Evolutionary conservation across 2,888 invertebrate genomes (phyloP).

Genomic region (Eurytoma adleriae): DNA sequence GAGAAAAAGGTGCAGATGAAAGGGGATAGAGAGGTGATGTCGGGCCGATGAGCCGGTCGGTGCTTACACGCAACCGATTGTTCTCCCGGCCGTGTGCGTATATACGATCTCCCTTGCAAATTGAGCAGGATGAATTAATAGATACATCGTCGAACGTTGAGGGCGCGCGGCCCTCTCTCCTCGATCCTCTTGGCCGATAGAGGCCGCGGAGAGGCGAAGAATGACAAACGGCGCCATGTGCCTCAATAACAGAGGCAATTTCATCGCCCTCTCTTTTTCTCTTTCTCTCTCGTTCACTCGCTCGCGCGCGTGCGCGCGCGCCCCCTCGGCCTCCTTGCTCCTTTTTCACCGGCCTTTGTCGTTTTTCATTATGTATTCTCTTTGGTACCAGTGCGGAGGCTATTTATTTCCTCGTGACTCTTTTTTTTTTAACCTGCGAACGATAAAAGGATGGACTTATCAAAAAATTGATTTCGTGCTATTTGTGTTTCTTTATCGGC

Average conservation of each 20-base stretch:
- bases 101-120: slow-evolving; percentile 55
- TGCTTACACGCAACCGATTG: slow-evolving; percentile 50
- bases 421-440: slow-evolving; percentile 11
- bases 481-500: neutral
- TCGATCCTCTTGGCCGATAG: slow-evolving; percentile 49
- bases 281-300: slow-evolving; percentile 4
- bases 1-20: slow-evolving; percentile 25
- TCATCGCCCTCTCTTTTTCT: slow-evolving; percentile 33
- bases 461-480: neutral
- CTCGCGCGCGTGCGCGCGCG: neutral
- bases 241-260: slow-evolving; percentile 56
- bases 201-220: slow-evolving; percentile 49
- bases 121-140: slow-evolving; percentile 58
- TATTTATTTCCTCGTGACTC: slow-evolving; percentile 18
- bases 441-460: neutral
- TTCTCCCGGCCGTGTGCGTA: slow-evolving; percentile 32
- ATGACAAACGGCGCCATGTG: slow-evolving; percentile 57
- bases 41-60: slow-evolving; percentile 13
- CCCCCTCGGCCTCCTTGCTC: neutral
- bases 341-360: slow-evolving; percentile 1
- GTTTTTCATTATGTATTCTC: slow-evolving; percentile 37
- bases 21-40: slow-evolving; percentile 47
- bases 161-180: slow-evolving; percentile 31
- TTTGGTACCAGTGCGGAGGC: neutral
- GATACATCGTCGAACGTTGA: slow-evolving; percentile 54